A percentile compares a stretch with the other conserved stretches of the same genome.
Conservation (phyloP, 1,140 invertebrate species). For the Lepeophtheirus salmonis region DNA sequence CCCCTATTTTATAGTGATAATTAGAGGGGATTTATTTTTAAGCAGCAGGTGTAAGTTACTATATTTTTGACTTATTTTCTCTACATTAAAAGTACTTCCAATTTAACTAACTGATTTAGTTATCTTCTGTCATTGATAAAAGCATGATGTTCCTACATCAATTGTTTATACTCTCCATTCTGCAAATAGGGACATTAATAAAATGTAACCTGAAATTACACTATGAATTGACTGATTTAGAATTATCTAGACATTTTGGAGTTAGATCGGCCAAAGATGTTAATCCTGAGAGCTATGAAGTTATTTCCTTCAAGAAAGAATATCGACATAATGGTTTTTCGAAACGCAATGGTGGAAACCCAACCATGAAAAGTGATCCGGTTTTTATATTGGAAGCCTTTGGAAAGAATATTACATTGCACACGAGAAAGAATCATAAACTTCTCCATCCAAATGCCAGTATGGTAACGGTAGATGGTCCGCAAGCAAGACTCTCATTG, state of each 20-base stretch:
- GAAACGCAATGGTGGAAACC: too few species aligned
- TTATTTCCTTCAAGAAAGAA: not conserved
- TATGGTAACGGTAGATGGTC: not conserved
- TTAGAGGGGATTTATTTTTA: too few species aligned
- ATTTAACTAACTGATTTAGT: too few species aligned
- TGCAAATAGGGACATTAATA: too few species aligned
- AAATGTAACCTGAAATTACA: too few species aligned
- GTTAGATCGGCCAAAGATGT: not conserved
- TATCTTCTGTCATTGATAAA: too few species aligned
- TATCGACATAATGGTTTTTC: not conserved
- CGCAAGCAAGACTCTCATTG: not conserved
- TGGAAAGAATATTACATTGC: not conserved
- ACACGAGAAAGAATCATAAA: not conserved
- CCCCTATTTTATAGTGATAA: too few species aligned
- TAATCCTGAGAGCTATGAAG: not conserved
- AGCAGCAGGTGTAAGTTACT: too few species aligned
- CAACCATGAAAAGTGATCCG: not conserved
- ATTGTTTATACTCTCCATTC: too few species aligned
- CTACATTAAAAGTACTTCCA: too few species aligned
- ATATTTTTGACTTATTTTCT: too few species aligned
- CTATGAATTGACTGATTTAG: not conserved
- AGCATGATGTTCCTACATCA: too few species aligned
- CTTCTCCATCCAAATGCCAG: not conserved
- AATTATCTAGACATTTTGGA: not conserved
- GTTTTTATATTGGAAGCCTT: not conserved